Conservation (phyloP, 2,797 vertebrate genomes). For the Aphelocoma californica region DNA sequence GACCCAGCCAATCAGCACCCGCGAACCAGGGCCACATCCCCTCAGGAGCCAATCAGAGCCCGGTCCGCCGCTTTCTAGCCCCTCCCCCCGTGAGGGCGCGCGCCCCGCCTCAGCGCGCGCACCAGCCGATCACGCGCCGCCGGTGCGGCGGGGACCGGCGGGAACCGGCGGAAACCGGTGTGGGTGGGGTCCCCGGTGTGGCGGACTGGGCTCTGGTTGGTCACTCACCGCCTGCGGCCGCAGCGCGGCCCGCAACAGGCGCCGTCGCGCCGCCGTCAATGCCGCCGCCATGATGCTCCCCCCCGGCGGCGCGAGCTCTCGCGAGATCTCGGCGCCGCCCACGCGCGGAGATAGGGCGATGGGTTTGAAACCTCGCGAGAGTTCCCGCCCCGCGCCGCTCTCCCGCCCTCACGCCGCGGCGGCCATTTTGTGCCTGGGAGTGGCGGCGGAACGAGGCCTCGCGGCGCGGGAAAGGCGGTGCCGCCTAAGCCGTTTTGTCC, state of each 20-base stretch:
- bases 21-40: fast-evolving
- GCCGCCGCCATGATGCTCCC: neutral
- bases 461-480: neutral
- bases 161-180: too few relatives aligned
- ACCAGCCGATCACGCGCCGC: neutral
- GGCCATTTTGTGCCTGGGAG: neutral
- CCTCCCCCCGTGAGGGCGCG: neutral
- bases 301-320: neutral
- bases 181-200: neutral
- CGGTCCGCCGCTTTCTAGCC: too few relatives aligned
- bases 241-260: neutral
- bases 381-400: neutral
- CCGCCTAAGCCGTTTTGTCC: neutral
- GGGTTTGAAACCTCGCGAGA: neutral
- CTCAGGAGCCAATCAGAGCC: fast-evolving
- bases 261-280: neutral
- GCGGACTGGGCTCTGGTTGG: too few relatives aligned
- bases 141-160: neutral
- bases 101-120: neutral
- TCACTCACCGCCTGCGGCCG: neutral
- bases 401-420: neutral
- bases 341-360: neutral
- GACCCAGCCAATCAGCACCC: neutral
- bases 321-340: neutral
- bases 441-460: neutral